These are phyloP conservation scores for Xiphophorus couchianus DNA, from an alignment of 2,113 vertebrate species.

Conservation along the genomic window DNA sequence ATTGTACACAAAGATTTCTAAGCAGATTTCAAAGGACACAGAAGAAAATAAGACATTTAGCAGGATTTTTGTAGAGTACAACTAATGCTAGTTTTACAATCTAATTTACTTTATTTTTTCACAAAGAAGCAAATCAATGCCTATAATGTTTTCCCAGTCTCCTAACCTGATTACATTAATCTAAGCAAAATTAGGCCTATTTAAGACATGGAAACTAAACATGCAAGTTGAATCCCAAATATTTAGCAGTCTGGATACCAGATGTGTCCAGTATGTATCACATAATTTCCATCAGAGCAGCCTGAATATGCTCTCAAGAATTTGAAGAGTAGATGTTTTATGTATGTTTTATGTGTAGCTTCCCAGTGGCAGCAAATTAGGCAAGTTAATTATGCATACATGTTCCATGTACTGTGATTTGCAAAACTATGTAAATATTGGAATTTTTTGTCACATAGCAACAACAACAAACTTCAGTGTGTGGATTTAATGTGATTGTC, in stretches of 20 bases:
- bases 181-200: constrained; percentile 21
- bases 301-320: constrained; percentile 27
- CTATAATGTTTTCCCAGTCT: neutral
- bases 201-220: constrained; percentile 39
- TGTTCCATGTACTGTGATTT: neutral
- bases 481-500: neutral
- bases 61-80: neutral
- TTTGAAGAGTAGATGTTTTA: constrained; percentile 20
- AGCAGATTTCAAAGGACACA: neutral
- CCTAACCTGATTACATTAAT: constrained; percentile 12
- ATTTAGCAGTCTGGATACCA: constrained; percentile 55
- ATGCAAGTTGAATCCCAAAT: constrained; percentile 20
- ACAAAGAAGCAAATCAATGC: neutral
- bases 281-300: constrained; percentile 28
- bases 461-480: neutral
- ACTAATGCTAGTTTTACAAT: accelerated
- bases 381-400: neutral
- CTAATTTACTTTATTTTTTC: neutral
- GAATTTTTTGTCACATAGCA: neutral
- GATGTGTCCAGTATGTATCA: constrained; percentile 57
- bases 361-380: constrained; percentile 16
- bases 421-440: neutral
- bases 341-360: constrained; percentile 5
- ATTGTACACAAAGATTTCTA: neutral
- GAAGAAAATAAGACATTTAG: neutral